These are phyloP conservation scores for Hyposoter dolosus DNA, from an alignment of 2,888 invertebrate species.

Conservation along the genomic window DNA sequence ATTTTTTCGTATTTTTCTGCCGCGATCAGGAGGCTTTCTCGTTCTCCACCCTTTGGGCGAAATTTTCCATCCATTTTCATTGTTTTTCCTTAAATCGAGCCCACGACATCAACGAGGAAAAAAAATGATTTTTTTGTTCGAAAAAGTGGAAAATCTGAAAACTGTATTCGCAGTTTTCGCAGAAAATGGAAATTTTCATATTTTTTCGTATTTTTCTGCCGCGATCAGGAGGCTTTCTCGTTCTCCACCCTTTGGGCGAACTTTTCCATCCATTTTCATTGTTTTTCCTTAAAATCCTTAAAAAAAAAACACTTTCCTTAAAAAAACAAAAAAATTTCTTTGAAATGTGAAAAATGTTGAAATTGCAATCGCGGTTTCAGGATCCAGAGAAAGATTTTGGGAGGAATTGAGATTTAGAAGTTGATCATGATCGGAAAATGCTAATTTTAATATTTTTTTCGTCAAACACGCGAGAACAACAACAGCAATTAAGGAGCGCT, in stretches of 20 bases:
- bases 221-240: not conserved
- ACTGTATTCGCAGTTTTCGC: too few relatives aligned
- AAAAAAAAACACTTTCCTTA: not conserved
- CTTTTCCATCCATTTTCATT: not conserved
- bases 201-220: too few relatives aligned
- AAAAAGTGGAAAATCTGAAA: too few relatives aligned
- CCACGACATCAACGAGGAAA: too few relatives aligned
- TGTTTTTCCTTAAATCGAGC: too few relatives aligned
- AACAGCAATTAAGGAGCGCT: conserved; percentile 46
- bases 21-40: too few relatives aligned
- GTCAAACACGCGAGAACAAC: conserved; percentile 7
- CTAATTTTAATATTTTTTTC: not conserved
- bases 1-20: too few relatives aligned
- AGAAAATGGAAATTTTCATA: too few relatives aligned
- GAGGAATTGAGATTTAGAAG: not conserved
- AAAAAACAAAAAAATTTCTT: not conserved
- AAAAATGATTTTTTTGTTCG: too few relatives aligned
- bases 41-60: not conserved
- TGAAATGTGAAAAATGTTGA: too few relatives aligned
- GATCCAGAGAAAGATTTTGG: too few relatives aligned
- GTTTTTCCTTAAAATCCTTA: not conserved
- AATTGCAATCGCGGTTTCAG: too few relatives aligned
- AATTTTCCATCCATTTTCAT: not conserved
- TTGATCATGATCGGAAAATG: not conserved
- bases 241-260: not conserved